Base-by-base conservation (phyloP, 2,888 invertebrate genomes). In the Drosophila meridiana region DNA sequence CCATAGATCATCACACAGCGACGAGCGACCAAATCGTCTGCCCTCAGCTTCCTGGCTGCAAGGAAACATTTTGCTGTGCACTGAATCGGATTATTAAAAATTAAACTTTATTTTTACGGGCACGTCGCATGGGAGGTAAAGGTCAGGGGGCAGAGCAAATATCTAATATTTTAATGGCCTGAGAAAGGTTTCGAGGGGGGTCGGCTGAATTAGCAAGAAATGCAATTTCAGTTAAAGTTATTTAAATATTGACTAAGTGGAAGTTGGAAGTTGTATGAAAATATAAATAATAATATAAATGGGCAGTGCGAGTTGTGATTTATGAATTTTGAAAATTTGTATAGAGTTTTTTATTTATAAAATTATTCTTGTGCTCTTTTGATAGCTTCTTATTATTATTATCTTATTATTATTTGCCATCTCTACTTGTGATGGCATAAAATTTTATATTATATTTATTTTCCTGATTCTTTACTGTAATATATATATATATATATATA, bases 1-100 rank as follows among this genome's bases (percentile, higher is more conserved):
- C 90, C 89, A 90, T 87, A 88, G 87, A 87, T 87, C 90, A 87
- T 87, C 90, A 77, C 78, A 76, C 62, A 73, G 63, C 73, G 69
- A 63, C 70, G 78, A 83, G 81, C 70, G 78, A 83, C 84, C 74
- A 87, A 89, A 81, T 87, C 78, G 89, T 68, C 40, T 61, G 68
- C 59, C 40, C 43, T 53, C 52, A 56, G 73, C 56, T 65, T 48
- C 14, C 32, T 61, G 30, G 53, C 53, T 48, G 38, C 2, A 45
- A 42, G 36, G 5, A 30, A 48, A 13, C 30, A 47, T 14, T 52
- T 55, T 34, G 34, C 60, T 76, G 82, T 75, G 73, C 76, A 56
- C 68, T 76, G 77, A 67, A 73, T 88, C 81, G 83, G 70, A 76
- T 89, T 87, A 87, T 89, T 87, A 85, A 85, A 87, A 89, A 81